Percentiles rank a stretch among this genome's conserved stretches.
Evolutionary conservation across 1,140 invertebrate genomes (phyloP).

Genomic region (Drosophila nigrodunni): DNA sequence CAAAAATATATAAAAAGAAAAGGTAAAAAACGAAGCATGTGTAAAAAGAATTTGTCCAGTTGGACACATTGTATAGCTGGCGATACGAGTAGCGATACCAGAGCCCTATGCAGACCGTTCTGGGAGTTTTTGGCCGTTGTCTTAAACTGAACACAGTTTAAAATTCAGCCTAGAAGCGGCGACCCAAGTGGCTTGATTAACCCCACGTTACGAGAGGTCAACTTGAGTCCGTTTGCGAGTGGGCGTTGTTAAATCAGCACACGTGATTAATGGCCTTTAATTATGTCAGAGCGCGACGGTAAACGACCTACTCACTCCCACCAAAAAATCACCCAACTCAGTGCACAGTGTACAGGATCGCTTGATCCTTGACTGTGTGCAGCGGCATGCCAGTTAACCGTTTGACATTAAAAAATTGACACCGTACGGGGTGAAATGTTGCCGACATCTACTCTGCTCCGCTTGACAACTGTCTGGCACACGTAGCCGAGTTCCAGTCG

Average conservation of each 20-base stretch:
- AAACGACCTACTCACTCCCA: slow-evolving; percentile 18
- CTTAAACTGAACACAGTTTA: slow-evolving; percentile 52
- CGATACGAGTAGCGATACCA: slow-evolving; percentile 44
- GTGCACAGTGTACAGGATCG: slow-evolving; percentile 18
- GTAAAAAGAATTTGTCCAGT: slow-evolving; percentile 66
- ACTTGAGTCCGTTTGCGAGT: slow-evolving; percentile 33
- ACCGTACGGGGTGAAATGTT: slow-evolving; percentile 82
- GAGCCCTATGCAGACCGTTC: not conserved
- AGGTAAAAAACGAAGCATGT: slow-evolving; percentile 40
- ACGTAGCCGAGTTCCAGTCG: slow-evolving; percentile 62
- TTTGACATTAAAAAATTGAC: slow-evolving; percentile 84
- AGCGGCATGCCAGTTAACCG: slow-evolving; percentile 76
- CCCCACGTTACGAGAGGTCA: slow-evolving; percentile 51
- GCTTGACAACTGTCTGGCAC: slow-evolving; percentile 77
- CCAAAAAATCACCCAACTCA: not conserved
- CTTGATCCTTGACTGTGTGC: slow-evolving; percentile 24
- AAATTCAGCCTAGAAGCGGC: slow-evolving; percentile 44
- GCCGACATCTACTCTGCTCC: slow-evolving; percentile 54
- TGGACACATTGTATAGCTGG: slow-evolving; percentile 56
- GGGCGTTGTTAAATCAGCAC: slow-evolving; percentile 81
- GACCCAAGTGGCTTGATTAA: slow-evolving; percentile 77
- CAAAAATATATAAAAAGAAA: not conserved
- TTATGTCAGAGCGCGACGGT: slow-evolving; percentile 75
- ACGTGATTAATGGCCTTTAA: slow-evolving; percentile 83
- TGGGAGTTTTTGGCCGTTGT: slow-evolving; percentile 21